Conservation (phyloP, 2,888 invertebrate genomes). For the Agrilus biguttatus region DNA sequence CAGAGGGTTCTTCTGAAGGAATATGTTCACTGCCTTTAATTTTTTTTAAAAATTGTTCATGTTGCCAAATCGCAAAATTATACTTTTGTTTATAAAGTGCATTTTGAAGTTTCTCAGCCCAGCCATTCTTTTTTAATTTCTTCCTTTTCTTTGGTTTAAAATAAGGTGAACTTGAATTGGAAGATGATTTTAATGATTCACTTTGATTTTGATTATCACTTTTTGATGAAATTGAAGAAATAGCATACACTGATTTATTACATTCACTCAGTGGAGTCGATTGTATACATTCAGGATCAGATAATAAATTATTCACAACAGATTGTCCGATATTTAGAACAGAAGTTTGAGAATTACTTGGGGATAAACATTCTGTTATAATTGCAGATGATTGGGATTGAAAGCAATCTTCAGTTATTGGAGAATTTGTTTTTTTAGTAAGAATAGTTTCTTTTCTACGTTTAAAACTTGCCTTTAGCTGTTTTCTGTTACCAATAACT, state of each 20-base stretch:
- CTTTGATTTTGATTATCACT: neutral
- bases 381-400: neutral
- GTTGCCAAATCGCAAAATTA: conserved; percentile 37
- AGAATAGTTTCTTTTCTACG: conserved; percentile 2
- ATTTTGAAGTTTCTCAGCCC: conserved; percentile 31
- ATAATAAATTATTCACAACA: too few relatives aligned
- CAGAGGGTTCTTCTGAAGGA: conserved; percentile 9
- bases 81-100: conserved; percentile 35
- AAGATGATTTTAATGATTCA: neutral
- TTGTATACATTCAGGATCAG: too few relatives aligned
- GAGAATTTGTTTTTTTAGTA: neutral
- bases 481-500: conserved; percentile 11
- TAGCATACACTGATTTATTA: neutral
- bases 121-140: conserved; percentile 35
- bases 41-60: conserved; percentile 36
- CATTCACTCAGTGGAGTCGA: neutral
- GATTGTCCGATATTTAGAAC: too few relatives aligned
- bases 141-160: conserved; percentile 16
- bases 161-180: neutral
- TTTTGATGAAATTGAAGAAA: neutral
- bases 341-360: too few relatives aligned
- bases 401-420: neutral
- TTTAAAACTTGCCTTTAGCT: conserved; percentile 7
- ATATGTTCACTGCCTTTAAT: conserved; percentile 31
- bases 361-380: too few relatives aligned